Evolutionary conservation across 2,888 invertebrate genomes (phyloP), one percentile per base, ranked within the genome.

Genomic region (Dynastes maya): DNA sequence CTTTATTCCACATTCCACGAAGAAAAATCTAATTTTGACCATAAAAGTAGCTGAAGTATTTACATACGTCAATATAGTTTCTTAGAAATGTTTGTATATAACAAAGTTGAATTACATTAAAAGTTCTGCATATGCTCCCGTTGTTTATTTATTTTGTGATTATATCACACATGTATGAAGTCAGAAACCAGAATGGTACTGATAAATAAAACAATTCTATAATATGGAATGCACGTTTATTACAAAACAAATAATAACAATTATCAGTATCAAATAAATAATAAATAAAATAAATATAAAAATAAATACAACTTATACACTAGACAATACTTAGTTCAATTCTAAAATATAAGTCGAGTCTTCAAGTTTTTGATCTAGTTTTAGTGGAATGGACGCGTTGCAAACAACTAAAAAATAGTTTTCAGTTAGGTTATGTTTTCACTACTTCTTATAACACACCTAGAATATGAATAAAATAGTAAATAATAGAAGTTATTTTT

Each of bases 391-490:
- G 37, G 16, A 37, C 55, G 40, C 37, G 58, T 27, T 37, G 45
- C 40, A 27, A 61, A 45, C 72, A 74, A 49, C 72, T 74, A 74
- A 74, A 74, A 74, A 40, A 63, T 55, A 27, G 55, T 61, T 74
- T 74, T 74, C 49, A 29, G 72, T 74, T 74, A 74, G n/a, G 61
- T 74, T 74, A 22, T 45, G 72, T 45, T 55, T 45, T 61, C 40
- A 37, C 45, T 72, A 63, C 61, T 29, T 55, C 40, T 74, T 74
- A 74, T 55, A 63, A 74, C 63, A 74, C 72, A 74, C 72, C 72
- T 74, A 74, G 51, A 68, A 68, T 51, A 51, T n/a, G 29, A 61
- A 61, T 37, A 61, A 74, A 45, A 49, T 61, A 27, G 13, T 27
- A 13, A 29, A 8, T 32, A 22, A n/a, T 4, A 22, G n/a, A 55